Base-by-base conservation (phyloP, 2,113 vertebrate genomes). In the Myodes glareolus region DNA sequence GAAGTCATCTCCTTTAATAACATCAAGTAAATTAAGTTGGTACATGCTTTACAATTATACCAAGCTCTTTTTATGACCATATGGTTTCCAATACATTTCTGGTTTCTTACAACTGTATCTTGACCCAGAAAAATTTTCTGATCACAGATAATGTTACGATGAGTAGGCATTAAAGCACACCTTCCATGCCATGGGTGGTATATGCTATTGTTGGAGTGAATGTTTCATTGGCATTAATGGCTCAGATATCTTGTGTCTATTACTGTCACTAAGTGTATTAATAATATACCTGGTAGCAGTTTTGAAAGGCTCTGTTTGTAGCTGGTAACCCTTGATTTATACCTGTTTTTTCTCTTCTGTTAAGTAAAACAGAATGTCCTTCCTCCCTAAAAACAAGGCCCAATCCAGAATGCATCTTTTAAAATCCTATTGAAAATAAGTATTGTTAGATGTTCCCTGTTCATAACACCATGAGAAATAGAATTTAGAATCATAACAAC, bases 101-200 rank as follows among this genome's bases (percentile, higher is more conserved):
- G 33, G n/a, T 67, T 96, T 84, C 33, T 88, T 94, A 95, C 25
- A 94, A 94, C 88, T 63, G 87, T 92, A 91, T 96, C 75, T 97
- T 97, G 89, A 87, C 80, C 47, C 50, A 88, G 8, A 95, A 96
- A 96, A 95, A 96, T 92, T 96, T 97, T 94, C 95, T 96, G 61
- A 92, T 88, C 77, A 84, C 3, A 55, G 72, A 94, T 92, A 97
- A 96, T 73, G 50, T 92, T 85, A 94, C 36, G 19, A 65, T 92
- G 67, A 85, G 87, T 94, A 88, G 82, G 47, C 31, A 84, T 84
- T 85, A 77, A 68, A 92, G 86, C 73, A n/a, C 3, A 65, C 29
- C 25, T 95, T 94, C 50, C 80, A 87, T 90, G 47, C 5, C 23
- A 42, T 92, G n/a, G 50, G 82, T 85, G n/a, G 19, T 80, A 92